Conservation (phyloP, 2,113 vertebrate genomes). For the Pseudorhombus dupliciocellatus region DNA sequence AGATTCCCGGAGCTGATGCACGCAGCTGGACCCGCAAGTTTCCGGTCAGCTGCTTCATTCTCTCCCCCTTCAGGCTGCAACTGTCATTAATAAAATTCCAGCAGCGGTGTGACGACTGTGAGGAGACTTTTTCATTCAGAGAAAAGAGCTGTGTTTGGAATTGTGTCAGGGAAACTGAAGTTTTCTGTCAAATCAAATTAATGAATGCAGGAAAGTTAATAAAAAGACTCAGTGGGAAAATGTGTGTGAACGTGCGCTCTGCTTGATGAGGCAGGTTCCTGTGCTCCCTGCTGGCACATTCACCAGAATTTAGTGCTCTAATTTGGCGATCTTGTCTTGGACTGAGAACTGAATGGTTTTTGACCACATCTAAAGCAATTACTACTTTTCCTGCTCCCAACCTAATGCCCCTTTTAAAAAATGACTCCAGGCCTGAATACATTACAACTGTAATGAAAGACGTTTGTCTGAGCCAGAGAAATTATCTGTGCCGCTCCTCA, state of each 20-base stretch:
- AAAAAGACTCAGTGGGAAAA: background rate
- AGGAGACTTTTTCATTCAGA: slow-evolving; percentile 10
- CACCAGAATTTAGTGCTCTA: slow-evolving; percentile 43
- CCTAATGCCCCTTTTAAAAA: slow-evolving; percentile 45
- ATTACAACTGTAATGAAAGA: slow-evolving; percentile 49
- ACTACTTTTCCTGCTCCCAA: slow-evolving; percentile 26
- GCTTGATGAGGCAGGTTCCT: slow-evolving; percentile 10
- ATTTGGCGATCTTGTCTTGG: slow-evolving; percentile 26
- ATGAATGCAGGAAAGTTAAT: background rate
- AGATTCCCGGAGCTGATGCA: slow-evolving; percentile 20
- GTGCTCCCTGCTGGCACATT: slow-evolving; percentile 12
- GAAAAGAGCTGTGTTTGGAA: slow-evolving; percentile 2
- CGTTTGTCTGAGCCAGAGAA: slow-evolving; percentile 34
- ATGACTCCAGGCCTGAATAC: slow-evolving; percentile 59
- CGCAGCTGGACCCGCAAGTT: slow-evolving; percentile 34
- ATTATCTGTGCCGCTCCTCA: slow-evolving; percentile 36
- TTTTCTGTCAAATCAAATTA: slow-evolving; percentile 24
- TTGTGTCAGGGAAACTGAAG: background rate
- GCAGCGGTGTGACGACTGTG: slow-evolving; percentile 17
- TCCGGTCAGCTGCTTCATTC: slow-evolving; percentile 43
- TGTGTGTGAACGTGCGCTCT: slow-evolving; percentile 5
- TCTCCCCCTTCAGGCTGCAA: slow-evolving; percentile 11
- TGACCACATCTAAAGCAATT: slow-evolving; percentile 52
- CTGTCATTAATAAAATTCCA: slow-evolving; percentile 5
- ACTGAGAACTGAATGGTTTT: slow-evolving; percentile 31